These are phyloP conservation scores for Bombycilla garrulus DNA, from an alignment of 2,113 vertebrate genomes.

Conservation along the genomic window DNA sequence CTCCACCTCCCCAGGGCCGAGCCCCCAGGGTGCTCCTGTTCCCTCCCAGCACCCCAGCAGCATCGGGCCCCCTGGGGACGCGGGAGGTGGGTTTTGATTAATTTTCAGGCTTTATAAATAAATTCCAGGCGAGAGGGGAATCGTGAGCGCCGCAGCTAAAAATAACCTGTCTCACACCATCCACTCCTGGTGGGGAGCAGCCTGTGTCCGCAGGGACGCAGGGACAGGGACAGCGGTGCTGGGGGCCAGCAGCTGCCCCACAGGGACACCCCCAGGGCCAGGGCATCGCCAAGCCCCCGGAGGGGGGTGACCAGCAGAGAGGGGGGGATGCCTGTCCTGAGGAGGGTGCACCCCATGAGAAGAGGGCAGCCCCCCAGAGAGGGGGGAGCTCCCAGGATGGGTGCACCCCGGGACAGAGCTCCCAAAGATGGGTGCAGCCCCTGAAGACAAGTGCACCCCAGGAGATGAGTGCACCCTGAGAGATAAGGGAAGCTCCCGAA, in stretches of 20 bases:
- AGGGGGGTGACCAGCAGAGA: neutral
- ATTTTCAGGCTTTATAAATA: slow-evolving; percentile 42
- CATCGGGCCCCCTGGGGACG: neutral
- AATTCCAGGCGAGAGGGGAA: neutral
- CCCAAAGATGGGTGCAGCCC: neutral
- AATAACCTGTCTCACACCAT: slow-evolving; percentile 10
- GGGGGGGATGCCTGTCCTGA: neutral
- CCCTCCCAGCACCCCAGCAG: neutral
- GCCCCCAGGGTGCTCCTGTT: rapidly evolving
- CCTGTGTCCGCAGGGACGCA: no score
- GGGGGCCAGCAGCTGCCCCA: neutral
- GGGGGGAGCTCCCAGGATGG: neutral
- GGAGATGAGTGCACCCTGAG: neutral
- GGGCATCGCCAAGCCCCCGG: rapidly evolving
- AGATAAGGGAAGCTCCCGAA: no score
- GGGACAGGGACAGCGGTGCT: neutral
- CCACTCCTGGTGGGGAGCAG: neutral
- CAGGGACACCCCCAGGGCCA: neutral
- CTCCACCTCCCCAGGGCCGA: neutral
- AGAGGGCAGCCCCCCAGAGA: neutral
- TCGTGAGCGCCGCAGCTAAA: slow-evolving; percentile 39
- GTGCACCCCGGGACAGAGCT: no score
- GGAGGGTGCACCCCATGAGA: neutral
- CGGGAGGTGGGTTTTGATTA: neutral
- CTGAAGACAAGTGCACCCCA: neutral